Base-by-base conservation (phyloP, 2,113 vertebrate species). In the Ovibos moschatus region DNA sequence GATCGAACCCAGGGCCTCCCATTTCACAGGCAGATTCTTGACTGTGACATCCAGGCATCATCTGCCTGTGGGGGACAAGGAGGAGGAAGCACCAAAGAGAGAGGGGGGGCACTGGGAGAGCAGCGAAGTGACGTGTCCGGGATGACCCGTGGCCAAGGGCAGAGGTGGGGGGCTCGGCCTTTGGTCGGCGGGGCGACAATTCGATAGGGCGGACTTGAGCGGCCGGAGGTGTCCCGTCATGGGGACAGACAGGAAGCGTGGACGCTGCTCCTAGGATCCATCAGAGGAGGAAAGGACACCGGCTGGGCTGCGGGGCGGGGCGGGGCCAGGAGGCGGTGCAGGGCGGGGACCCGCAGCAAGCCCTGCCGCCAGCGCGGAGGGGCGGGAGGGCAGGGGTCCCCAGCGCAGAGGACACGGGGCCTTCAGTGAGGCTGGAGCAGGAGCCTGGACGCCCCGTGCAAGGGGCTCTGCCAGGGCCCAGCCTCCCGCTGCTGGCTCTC, bases 281-380 rank as follows among this genome's bases (percentile, higher is more conserved):
- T 23, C 13, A 17, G 17, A n/a, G 53, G 40, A 45, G 2, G 7
- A 40, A 14, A 13, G 71, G 71, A n/a, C 23, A 19, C 53, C 7
- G 0, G 21, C 10, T 11, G 30, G 53, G 19, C 5, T 30, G 13
- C 0, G 0, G 71, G 40, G 28, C 0, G 4, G 23, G 0, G 9
- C 2, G 6, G 30, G 19, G 53, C 30, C 30, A 3, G 30, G 53
- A 45, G 43, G 25, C n/a, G 13, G 5, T 27, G 10, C 15, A 91
- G 33, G 23, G 36, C 1, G 2, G 12, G n/a, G 89, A 14, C 88
- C 19, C 19, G 8, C 23, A 13, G 40, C 74, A 47, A 10, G 30
- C 13, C 1, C 0, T 2, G 40, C 13, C 16, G 74, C 53, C 57
- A 30, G 53, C 53, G 2, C 3, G 7, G 55, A 50, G 43, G 40